Base-by-base conservation (phyloP, 2,113 vertebrate genomes). In the Tetrax tetrax region DNA sequence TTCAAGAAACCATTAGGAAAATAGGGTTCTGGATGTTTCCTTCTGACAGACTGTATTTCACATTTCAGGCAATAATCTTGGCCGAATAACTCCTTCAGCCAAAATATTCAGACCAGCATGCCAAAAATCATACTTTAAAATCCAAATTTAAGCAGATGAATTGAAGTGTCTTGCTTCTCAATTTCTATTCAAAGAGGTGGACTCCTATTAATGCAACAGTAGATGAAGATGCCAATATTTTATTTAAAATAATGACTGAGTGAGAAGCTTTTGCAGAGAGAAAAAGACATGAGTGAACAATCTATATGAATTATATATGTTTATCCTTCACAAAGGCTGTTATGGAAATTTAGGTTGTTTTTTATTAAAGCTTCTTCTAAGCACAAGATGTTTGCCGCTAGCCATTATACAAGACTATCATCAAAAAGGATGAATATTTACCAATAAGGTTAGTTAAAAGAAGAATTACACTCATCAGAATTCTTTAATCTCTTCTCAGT, bases 61-160 rank as follows among this genome's bases (percentile, higher is more conserved):
- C 56, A 65, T 78, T 92, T 78, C 45, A 35, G 60, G 60, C 43
- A 89, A 74, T 56, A 56, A 66, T 75, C 72, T 87, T 83, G 81
- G 41, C 35, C 48, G n/a, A n/a, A n/a, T 93, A 87, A 82, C 61
- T 83, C 61, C 60, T 92, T 87, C 72, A 84, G 92, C 70, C 65
- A 89, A 89, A 96, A 87, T 35, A 72, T 68, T 90, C 69, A 84
- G 61, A 29, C 14, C 18, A 81, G 24, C 14, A 48, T 84, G 65
- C 72, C 83, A 93, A 89, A 94, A 89, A 81, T 90, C 51, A 91
- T 50, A 88, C 56, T 92, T 71, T 56, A 61, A 94, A 75, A 68
- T 81, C 29, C 79, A 85, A 78, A 74, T 63, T 53, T 76, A 72
- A 82, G 77, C 45, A 93, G 65, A 60, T 72, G 61, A 90, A 50